Base-by-base conservation (phyloP, 2,797 vertebrate genomes). In the Rhabdomys pumilio region DNA sequence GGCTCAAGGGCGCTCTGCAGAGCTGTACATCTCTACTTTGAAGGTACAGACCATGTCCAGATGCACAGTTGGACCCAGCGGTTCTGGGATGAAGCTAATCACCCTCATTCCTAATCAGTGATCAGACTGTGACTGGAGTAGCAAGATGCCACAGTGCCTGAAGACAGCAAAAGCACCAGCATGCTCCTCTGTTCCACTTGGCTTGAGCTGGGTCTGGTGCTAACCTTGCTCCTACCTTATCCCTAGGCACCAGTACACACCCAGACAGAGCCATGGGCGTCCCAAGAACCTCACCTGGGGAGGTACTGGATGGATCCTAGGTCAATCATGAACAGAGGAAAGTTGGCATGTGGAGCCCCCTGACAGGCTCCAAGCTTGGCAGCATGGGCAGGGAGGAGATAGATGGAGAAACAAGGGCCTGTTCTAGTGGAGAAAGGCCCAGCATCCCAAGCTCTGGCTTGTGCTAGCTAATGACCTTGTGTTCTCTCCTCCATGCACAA, bases 181-280 rank as follows among this genome's bases (percentile, higher is more conserved):
- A 0, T 3, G 6, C 20, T 31, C 22, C 14, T 9, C 26, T 47
- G 61, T 6, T 0, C 50, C 26, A 65, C 92, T 14, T 8, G 79
- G 63, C 2, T 0, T 53, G 1, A 1, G 0, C 3, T 29, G 26
- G 77, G 17, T 22, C 47, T 29, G 4, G 31, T 1, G 17, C 20
- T 0, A 0, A 22, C 53, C 61, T 53, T 50, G 2, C 57, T 29
- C 19, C 22, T 0, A 0, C 69, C 11, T 77, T 2, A 3, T 14
- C 10, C 8, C 19, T n/a, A 31, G 9, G 34, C 82, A 20, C 24
- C 9, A 2, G 53, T 47, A 38, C 2, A 3, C 2, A 26, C 24
- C 15, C 34, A 53, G 63, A 17, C 12, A 26, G 15, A 34, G 29
- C 17, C 29, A 9, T 9, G 6, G 34, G 17, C 69, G 24, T 69